phyloP scores from a whole-genome alignment of 2,113 vertebrate genomes.

The Felis chaus region DNA sequence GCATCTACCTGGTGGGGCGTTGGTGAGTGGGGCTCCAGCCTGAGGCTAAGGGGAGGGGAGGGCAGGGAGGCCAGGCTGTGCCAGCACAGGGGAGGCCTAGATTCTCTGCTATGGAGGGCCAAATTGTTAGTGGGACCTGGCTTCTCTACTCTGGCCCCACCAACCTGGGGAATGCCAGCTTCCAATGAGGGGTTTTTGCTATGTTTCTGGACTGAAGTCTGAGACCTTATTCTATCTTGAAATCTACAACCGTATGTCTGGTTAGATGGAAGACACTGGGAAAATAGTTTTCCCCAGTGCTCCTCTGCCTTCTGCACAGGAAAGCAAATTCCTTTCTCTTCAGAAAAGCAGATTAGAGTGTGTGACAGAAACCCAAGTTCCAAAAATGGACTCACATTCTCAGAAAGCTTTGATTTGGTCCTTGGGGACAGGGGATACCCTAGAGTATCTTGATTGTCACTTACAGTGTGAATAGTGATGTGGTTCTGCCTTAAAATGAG shows the following conservation, averaged over 20 bases:
- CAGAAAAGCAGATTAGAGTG: background rate
- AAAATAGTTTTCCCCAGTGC: background rate
- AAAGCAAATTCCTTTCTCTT: background rate
- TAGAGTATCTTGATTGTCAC: background rate
- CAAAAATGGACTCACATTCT: background rate
- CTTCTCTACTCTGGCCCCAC: background rate
- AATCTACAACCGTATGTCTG: background rate
- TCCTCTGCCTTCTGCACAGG: background rate
- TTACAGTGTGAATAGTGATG: background rate
- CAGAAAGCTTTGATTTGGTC: background rate
- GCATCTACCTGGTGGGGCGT: background rate
- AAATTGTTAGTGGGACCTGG: background rate
- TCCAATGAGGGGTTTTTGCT: background rate
- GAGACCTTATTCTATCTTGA: background rate
- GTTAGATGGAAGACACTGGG: background rate
- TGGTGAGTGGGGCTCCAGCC: constrained; percentile 42
- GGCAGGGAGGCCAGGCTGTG: background rate
- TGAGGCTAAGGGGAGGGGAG: background rate
- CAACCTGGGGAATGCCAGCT: background rate
- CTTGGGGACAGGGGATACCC: background rate
- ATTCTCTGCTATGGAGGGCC: background rate
- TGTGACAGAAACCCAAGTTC: background rate
- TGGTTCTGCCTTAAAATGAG: background rate
- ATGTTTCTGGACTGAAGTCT: background rate
- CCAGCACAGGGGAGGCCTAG: background rate